phyloP scores from a whole-genome alignment of 2,113 vertebrate species.

The Channa maculata region DNA sequence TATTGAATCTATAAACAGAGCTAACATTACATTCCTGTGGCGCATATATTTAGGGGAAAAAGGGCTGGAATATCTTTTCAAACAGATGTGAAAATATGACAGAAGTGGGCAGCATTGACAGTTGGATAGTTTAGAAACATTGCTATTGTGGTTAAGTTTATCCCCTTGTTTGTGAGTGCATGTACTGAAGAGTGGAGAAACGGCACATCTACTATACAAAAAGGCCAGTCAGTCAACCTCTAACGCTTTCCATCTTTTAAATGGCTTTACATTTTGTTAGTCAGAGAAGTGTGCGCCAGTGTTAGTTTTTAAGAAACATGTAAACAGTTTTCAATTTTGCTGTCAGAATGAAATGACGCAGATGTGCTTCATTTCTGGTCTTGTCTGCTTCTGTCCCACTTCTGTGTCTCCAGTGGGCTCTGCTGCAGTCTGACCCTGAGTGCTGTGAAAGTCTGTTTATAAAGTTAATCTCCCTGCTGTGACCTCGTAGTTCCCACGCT shows the following conservation, averaged over 20 bases:
- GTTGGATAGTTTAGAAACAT: slow-evolving; percentile 25
- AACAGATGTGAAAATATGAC: slow-evolving; percentile 34
- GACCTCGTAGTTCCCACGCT: slow-evolving; percentile 80
- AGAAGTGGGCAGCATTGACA: background rate
- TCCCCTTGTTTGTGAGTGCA: slow-evolving; percentile 9
- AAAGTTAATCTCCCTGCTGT: slow-evolving; percentile 68
- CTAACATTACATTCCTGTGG: slow-evolving; percentile 41
- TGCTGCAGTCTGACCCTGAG: slow-evolving; percentile 46
- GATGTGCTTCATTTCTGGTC: slow-evolving; percentile 18
- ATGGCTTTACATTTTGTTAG: slow-evolving; percentile 16
- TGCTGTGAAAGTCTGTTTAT: slow-evolving; percentile 76
- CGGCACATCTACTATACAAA: slow-evolving; percentile 17
- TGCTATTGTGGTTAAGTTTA: slow-evolving; percentile 41
- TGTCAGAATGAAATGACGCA: slow-evolving; percentile 42
- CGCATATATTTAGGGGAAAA: slow-evolving; percentile 41
- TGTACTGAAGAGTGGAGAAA: slow-evolving; percentile 35
- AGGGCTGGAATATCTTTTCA: slow-evolving; percentile 44
- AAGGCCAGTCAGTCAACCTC: slow-evolving; percentile 20
- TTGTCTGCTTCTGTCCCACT: slow-evolving; percentile 17
- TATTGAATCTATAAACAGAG: slow-evolving; percentile 52
- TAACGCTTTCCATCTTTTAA: slow-evolving; percentile 20
- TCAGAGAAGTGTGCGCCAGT: slow-evolving; percentile 11
- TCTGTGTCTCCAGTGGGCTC: slow-evolving; percentile 24
- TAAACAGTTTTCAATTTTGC: background rate
- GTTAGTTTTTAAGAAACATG: slow-evolving; percentile 23